Evolutionary conservation across 2,888 invertebrate species (phyloP), one percentile per base, ranked within the genome.

Genomic region (Euspilapteryx auroguttella): DNA sequence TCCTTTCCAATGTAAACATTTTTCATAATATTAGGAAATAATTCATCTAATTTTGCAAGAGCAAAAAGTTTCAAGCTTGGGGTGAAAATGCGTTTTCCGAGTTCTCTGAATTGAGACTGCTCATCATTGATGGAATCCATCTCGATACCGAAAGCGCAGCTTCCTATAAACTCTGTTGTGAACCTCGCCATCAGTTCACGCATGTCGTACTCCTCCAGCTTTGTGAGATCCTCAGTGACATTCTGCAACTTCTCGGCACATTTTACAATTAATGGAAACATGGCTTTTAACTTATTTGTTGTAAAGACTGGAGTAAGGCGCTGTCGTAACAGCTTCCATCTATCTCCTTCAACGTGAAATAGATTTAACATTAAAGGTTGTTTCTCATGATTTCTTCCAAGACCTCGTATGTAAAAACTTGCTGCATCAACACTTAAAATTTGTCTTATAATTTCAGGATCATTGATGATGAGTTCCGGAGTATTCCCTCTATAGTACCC

Each of bases 281-380:
- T 71, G 4, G 55, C 63, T 36, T 63, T 71, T 8, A 69, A 38
- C 38, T 69, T 71, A 2, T 53, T 61, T 1, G 62, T 55, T 32
- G 66, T 66, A 29, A 71, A 71, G 3, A 59, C 61, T 1, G 65
- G 59, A 6, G 63, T 64, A 31, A 71, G 61, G 31, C 64, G 45
- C 28, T 66, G 61, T 34, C 71, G 49, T 13, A 69, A 47, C 27
- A 66, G 43, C n/a, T 49, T 53, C 71, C 71, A 73, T 23, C 56
- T 37, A 32, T 71, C 71, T 4, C 71, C 69, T 28, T 68, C 71
- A 24, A n/a, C n/a, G n/a, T n/a, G n/a, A n/a, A n/a, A n/a, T n/a
- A n/a, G n/a, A n/a, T n/a, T n/a, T n/a, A n/a, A n/a, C n/a, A n/a
- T n/a, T n/a, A n/a, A n/a, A n/a, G n/a, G n/a, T n/a, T n/a, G n/a